Base-by-base conservation (phyloP, 2,113 vertebrate genomes). In the Alethe diademata region DNA sequence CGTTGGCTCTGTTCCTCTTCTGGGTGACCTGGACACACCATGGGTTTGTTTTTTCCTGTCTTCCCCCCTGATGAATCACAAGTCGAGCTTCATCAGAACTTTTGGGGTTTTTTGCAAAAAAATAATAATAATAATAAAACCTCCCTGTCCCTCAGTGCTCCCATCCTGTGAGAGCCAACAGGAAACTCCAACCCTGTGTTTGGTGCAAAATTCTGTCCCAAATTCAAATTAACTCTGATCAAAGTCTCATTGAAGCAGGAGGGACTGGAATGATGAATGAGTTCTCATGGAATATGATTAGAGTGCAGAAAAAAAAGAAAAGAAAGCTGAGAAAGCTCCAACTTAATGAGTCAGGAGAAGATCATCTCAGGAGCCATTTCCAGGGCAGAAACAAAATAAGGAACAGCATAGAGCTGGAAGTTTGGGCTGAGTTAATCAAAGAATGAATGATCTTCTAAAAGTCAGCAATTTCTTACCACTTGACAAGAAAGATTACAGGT, bases 351-450 rank as follows among this genome's bases (percentile, higher is more conserved):
- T 86, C 45, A 3, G 69, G 85, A 86, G 80, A 86, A 50, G 58
- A 81, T 80, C 33, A 54, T 51, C 78, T 38, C 22, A 8, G 78
- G 73, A 91, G 50, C 73, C 69, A 5, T 61, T 56, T 80, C 54
- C 72, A 89, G 58, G 42, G 36, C 60, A 93, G 87, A 91, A 83
- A 94, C 88, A 84, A 89, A 73, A 76, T 43, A 2, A 66, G 58
- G 54, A 73, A 35, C 12, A 72, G 60, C 72, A 86, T 51, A 50
- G 12, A 8, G 54, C 67, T 92, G 58, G 20, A 86, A 89, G 72
- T 91, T 95, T 84, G 24, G 60, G 69, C 31, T 57, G 88, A 95
- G 94, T 95, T 96, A 89, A 95, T 95, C 66, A 88, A 67, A 76
- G 75, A 75, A 87, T 87, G 89, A 89, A 91, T 79, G 45, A 48